Evolutionary conservation across 2,797 vertebrate species (phyloP).

Genomic region (Chiroxiphia lanceolata): DNA sequence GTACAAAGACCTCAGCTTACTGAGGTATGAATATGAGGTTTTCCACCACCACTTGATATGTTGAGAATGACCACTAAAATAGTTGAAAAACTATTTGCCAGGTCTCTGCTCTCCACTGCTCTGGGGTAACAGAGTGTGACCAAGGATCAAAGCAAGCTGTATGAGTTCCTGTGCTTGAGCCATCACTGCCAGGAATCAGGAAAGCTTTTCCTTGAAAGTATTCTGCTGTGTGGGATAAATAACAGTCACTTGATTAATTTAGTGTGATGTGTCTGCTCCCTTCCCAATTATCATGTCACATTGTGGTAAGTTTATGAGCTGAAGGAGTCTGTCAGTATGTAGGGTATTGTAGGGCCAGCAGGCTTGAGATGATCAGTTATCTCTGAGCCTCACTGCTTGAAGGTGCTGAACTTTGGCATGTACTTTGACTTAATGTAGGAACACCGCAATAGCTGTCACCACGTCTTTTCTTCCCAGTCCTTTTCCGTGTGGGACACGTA

Average conservation of each 20-base stretch:
- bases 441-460: not conserved
- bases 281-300: constrained; percentile 26
- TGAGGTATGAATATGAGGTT: not conserved
- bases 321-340: not conserved
- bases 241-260: not conserved
- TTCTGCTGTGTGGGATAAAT: not conserved
- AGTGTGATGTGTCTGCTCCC: not conserved
- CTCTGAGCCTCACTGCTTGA: not conserved
- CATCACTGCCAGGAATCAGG: not conserved
- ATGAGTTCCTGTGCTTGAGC: not conserved
- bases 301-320: not conserved
- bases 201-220: not conserved
- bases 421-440: not conserved
- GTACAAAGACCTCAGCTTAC: not conserved
- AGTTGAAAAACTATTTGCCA: not conserved
- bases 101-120: not conserved
- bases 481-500: not conserved
- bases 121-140: not conserved
- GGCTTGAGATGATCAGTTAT: not conserved
- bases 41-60: not conserved
- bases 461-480: not conserved
- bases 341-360: not conserved
- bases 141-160: not conserved
- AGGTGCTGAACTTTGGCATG: not conserved
- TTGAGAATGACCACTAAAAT: not conserved